Conservation (phyloP, 2,888 invertebrate species). For the Drosophila paramelanica region DNA sequence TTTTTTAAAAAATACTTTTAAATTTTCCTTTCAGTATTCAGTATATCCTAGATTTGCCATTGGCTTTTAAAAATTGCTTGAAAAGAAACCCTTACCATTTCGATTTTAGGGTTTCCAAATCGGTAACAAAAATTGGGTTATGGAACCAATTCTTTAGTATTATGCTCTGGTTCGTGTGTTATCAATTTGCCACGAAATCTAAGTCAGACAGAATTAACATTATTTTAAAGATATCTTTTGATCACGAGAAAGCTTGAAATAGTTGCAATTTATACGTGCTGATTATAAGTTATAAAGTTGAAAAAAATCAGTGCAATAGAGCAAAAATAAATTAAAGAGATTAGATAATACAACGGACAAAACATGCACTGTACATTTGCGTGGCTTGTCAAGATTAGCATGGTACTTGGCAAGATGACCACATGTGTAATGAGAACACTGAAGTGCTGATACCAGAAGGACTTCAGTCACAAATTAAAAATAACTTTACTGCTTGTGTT, state of each 20-base stretch:
- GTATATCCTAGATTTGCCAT: too few species aligned
- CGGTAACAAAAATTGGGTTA: too few species aligned
- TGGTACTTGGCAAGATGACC: slow-evolving; percentile 11
- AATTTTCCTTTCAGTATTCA: too few species aligned
- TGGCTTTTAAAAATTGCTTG: too few species aligned
- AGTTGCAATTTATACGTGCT: neutral
- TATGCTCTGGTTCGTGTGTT: too few species aligned
- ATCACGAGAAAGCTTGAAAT: slow-evolving; percentile 2
- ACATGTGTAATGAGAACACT: slow-evolving; percentile 1
- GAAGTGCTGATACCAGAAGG: slow-evolving; percentile 32
- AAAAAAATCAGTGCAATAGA: slow-evolving; percentile 36
- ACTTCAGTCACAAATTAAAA: slow-evolving; percentile 37
- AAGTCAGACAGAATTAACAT: neutral
- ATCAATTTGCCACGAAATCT: too few species aligned
- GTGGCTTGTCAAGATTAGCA: slow-evolving; percentile 9
- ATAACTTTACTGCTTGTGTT: slow-evolving; percentile 1
- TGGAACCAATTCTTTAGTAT: too few species aligned
- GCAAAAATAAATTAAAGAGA: slow-evolving; percentile 18
- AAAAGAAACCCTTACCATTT: too few species aligned
- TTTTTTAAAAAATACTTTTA: too few species aligned
- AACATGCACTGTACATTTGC: slow-evolving; percentile 8
- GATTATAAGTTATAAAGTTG: slow-evolving; percentile 12
- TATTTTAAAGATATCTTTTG: neutral
- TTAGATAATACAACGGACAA: slow-evolving; percentile 32
- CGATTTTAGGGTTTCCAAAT: too few species aligned